A percentile compares a stretch with the other conserved stretches of the same genome.
Conservation (phyloP, 1,140 invertebrate genomes). For the Drosophila bocqueti region DNA sequence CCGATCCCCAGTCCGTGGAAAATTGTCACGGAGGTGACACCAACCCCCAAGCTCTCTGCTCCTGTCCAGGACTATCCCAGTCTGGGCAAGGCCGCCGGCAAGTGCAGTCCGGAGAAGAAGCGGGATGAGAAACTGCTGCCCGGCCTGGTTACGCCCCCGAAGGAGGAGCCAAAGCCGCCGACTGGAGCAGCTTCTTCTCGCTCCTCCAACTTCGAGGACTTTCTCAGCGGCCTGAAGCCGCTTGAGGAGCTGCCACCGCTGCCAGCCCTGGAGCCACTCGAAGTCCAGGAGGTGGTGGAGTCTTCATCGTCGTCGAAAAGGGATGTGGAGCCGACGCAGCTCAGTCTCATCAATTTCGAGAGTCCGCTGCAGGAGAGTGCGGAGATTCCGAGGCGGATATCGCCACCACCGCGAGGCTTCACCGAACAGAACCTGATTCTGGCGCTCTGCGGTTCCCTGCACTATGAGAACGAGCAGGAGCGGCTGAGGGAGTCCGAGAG, state of each 20-base stretch:
- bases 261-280: slow-evolving; percentile 69
- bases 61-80: slow-evolving; percentile 34
- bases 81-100: slow-evolving; percentile 21
- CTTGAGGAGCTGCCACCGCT: slow-evolving; percentile 69
- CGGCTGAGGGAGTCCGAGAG: not conserved
- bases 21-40: slow-evolving; percentile 13
- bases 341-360: slow-evolving; percentile 82
- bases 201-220: slow-evolving; percentile 63
- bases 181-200: not conserved
- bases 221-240: slow-evolving; percentile 57
- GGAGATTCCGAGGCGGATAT: slow-evolving; percentile 51
- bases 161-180: slow-evolving; percentile 1
- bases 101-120: slow-evolving; percentile 34
- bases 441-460: slow-evolving; percentile 79
- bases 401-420: slow-evolving; percentile 66
- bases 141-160: slow-evolving; percentile 17
- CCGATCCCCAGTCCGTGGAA: slow-evolving; percentile 27
- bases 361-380: slow-evolving; percentile 75
- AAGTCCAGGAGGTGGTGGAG: slow-evolving; percentile 24
- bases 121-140: slow-evolving; percentile 35
- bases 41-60: slow-evolving; percentile 21
- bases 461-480: slow-evolving; percentile 72
- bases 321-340: slow-evolving; percentile 4
- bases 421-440: slow-evolving; percentile 77
- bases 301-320: not conserved